A percentile compares a stretch with the other conserved stretches of the same genome.
Evolutionary conservation across 2,888 invertebrate species (phyloP).

Genomic region (Apotomis capreana): DNA sequence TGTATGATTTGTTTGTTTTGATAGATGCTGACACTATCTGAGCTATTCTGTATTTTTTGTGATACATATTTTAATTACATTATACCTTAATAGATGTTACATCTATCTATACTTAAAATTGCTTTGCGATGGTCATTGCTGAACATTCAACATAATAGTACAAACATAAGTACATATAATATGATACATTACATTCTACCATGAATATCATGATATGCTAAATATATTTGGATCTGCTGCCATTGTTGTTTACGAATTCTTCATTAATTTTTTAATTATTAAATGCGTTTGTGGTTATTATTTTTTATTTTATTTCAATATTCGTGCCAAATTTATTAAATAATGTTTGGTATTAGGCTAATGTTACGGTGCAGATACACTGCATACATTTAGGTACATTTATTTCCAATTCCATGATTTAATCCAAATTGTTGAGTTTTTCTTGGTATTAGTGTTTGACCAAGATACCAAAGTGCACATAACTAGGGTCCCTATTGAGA

Average conservation of each 20-base stretch:
- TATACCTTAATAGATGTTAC: neutral
- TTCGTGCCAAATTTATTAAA: slow-evolving; percentile 28
- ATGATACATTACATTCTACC: neutral
- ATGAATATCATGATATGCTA: neutral
- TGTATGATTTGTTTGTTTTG: neutral
- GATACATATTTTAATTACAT: neutral
- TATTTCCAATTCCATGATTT: neutral
- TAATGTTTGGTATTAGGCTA: slow-evolving; percentile 9
- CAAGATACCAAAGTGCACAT: too few relatives aligned
- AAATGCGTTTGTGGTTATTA: slow-evolving; percentile 12
- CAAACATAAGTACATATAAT: neutral
- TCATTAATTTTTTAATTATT: slow-evolving; percentile 18
- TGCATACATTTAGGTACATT: neutral
- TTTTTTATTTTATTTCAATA: slow-evolving; percentile 22
- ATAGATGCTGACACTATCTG: neutral
- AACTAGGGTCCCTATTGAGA: too few relatives aligned
- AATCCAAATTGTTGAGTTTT: too few relatives aligned
- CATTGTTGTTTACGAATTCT: neutral
- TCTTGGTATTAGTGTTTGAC: too few relatives aligned
- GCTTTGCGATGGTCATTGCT: neutral
- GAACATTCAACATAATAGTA: neutral
- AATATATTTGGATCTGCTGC: neutral
- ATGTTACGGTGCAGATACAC: slow-evolving; percentile 2
- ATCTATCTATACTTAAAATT: neutral
- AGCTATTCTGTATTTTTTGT: neutral